phyloP scores from a whole-genome alignment of 2,888 invertebrate genomes.

The Phortica okadai region DNA sequence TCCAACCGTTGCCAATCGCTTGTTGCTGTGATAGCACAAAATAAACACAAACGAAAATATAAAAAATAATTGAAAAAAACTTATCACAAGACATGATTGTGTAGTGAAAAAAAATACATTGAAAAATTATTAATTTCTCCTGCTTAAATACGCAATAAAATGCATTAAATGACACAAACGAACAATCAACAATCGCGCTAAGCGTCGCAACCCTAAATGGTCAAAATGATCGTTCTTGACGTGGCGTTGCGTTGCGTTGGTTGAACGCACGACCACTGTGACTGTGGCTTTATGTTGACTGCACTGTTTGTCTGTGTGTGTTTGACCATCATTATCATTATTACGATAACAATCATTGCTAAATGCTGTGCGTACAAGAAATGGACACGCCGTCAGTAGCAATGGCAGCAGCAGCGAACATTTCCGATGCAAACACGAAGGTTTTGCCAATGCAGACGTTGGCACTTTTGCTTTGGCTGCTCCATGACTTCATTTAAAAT shows the following conservation, averaged over 20 bases:
- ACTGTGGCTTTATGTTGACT: not conserved
- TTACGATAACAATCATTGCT: slow-evolving; percentile 67
- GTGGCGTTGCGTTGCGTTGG: not conserved
- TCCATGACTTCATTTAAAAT: slow-evolving; percentile 67
- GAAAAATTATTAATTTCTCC: slow-evolving; percentile 27
- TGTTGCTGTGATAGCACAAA: not conserved
- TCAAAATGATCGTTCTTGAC: not conserved
- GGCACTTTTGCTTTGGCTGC: not conserved
- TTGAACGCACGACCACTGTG: not conserved
- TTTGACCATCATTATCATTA: slow-evolving; percentile 49
- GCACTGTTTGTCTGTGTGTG: not conserved
- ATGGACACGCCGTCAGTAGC: slow-evolving; percentile 17
- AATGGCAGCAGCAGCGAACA: slow-evolving; percentile 37
- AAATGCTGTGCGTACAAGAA: slow-evolving; percentile 46
- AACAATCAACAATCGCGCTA: slow-evolving; percentile 2
- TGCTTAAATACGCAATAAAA: slow-evolving; percentile 23
- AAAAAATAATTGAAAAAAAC: not conserved
- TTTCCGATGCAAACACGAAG: slow-evolving; percentile 41
- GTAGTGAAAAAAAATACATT: not conserved
- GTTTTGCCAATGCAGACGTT: not conserved
- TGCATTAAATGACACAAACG: slow-evolving; percentile 30
- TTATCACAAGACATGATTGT: slow-evolving; percentile 1
- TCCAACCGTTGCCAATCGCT: slow-evolving; percentile 57
- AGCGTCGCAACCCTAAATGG: slow-evolving; percentile 25
- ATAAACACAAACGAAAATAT: not conserved